Evolutionary conservation across 2,888 invertebrate genomes (phyloP), one percentile per base, ranked within the genome.

Genomic region (Conistra vaccinii): DNA sequence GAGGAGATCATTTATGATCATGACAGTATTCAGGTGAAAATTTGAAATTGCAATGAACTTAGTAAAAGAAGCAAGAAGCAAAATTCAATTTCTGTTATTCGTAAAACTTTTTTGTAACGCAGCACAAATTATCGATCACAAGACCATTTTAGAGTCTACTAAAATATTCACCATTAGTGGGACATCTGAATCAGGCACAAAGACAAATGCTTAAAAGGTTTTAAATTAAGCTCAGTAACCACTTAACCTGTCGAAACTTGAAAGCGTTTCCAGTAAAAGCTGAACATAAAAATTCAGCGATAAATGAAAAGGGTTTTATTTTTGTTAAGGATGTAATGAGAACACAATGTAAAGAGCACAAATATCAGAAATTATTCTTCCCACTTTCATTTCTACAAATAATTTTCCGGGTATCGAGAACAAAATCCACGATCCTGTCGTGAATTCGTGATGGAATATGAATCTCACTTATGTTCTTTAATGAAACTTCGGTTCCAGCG

Each of bases 191-290:
- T 61, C 17, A 58, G 29, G 6, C 10, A 68, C 17, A 76, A 76
- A 76, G 51, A 60, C 23, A 20, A 69, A 63, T 68, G 58, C n/a
- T 57, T 73, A 17, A 81, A 69, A 42, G 58, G 55, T 65, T 84
- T 83, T 81, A 70, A 76, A 78, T 78, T 81, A 75, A 62, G 70
- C 63, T 70, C 61, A 65, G 58, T 61, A 69, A 74, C 65, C 73
- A 63, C 39, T 82, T 69, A 79, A 62, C 14, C 55, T 76, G 68
- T 39, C n/a, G 45, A 70, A 48, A 48, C 23, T 48, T 7, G 2
- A 48, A 62, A 74, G 68, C n/a, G 12, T n/a, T 26, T 32, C 23
- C 0, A 69, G 69, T 82, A n/a, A 66, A 76, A 53, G 29, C 32
- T 68, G 14, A 48, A 53, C 69, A 70, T 70, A 66, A 65, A 77